Conservation (phyloP, 2,113 vertebrate species). For the Sapajus apella region DNA sequence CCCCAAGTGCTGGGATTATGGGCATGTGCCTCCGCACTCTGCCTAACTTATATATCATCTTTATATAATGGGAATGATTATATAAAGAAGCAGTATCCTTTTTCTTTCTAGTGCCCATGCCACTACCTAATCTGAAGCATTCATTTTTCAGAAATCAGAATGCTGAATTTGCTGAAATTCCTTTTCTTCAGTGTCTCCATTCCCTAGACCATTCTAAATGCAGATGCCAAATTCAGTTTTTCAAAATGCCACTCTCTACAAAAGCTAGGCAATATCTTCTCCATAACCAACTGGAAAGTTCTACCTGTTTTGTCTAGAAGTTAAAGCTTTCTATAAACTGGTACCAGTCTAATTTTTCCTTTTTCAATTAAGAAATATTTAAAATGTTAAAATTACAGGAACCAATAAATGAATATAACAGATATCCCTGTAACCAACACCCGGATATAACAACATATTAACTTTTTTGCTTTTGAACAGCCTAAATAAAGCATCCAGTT, state of each 20-base stretch:
- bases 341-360: neutral
- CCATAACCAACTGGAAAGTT: neutral
- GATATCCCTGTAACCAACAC: neutral
- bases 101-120: neutral
- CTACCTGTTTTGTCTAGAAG: neutral
- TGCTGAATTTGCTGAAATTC: neutral
- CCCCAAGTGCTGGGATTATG: too few species aligned
- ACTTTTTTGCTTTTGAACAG: neutral
- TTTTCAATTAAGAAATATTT: neutral
- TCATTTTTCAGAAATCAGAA: neutral
- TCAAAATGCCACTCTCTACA: neutral
- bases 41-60: too few species aligned
- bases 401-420: neutral
- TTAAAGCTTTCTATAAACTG: neutral
- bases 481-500: neutral
- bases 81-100: neutral
- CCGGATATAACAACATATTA: neutral
- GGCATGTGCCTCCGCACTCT: accelerated
- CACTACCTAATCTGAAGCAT: neutral
- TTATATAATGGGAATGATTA: too few species aligned
- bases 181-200: neutral
- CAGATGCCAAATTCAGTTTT: neutral
- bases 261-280: neutral
- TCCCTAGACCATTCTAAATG: neutral
- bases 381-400: neutral